phyloP scores from a whole-genome alignment of 1,140 invertebrate species.

The Eupristina koningsbergeri region DNA sequence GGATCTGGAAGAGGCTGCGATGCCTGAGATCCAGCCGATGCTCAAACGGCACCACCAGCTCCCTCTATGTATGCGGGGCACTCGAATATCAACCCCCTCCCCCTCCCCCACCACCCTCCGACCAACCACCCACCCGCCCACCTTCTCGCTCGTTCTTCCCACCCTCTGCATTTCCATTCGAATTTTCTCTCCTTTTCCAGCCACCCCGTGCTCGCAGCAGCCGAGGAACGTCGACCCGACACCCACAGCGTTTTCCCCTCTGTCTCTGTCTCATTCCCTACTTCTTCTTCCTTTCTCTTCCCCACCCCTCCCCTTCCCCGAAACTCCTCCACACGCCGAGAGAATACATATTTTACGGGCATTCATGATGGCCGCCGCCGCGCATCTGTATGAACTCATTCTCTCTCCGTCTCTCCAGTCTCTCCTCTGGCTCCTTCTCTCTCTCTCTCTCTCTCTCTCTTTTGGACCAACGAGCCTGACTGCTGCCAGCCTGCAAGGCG shows the following conservation, averaged over 20 bases:
- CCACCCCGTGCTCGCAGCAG: background rate
- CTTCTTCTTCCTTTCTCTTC: constrained; percentile 46
- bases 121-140: background rate
- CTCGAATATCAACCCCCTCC: constrained; percentile 29
- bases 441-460: constrained; percentile 54
- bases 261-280: constrained; percentile 32
- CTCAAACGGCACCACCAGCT: constrained; percentile 31
- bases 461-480: constrained; percentile 18
- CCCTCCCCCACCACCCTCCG: background rate
- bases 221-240: constrained; percentile 14
- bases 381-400: constrained; percentile 71
- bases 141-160: constrained; percentile 1
- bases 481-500: constrained; percentile 44
- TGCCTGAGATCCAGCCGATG: no score
- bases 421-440: constrained; percentile 20
- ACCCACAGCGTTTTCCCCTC: constrained; percentile 54
- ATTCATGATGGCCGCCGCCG: constrained; percentile 75
- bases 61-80: constrained; percentile 39
- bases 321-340: constrained; percentile 48
- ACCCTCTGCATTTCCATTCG: constrained; percentile 14
- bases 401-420: constrained; percentile 46
- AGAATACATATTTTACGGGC: constrained; percentile 74
- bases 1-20: background rate
- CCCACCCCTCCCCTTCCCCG: constrained; percentile 29
- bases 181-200: constrained; percentile 38